Evolutionary conservation across 1,140 invertebrate species (phyloP), one percentile per base, ranked within the genome.

Genomic region (Cyclina sinensis): DNA sequence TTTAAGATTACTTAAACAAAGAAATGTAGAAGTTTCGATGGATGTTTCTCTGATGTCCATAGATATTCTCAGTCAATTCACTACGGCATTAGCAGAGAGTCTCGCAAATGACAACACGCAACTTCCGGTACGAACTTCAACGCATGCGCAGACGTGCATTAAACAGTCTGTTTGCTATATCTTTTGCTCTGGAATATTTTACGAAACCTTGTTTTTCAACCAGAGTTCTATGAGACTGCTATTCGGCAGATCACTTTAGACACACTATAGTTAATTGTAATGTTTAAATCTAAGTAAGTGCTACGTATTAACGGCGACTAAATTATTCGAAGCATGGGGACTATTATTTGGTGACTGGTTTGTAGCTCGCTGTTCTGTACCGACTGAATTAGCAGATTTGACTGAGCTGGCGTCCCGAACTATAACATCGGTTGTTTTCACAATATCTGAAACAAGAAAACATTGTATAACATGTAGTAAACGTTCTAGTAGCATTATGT

Each of bases 251-350:
- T 30, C 46, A 37, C 43, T 43, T 1, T 62, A 57, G 18, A 43
- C 62, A 74, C 30, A 70, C 21, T 70, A 37, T 12, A 70, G 32
- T 70, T 27, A 9, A 51, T 74, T 65, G 18, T 48, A 48, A 30
- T 30, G 43, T 1, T 24, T 18, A 16, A 32, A 51, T 1, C 48
- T 5, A n/a, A 24, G 3, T 46, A 57, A 5, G 46, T 78, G 90
- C 87, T 91, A 91, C 83, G 90, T 91, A 78, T 91, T 89, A 4
- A 91, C 90, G 27, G 90, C 78, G n/a, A 91, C 90, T 79, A 91
- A 84, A 74, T 91, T 91, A 62, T 91, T 91, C 35, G 90, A 87
- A 27, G 90, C 88, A 24, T 88, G 90, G 21, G 90, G 90, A 84
- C 83, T 87, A 30, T 80, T 86, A 27, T 68, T 89, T 0, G 90